Percentiles rank a stretch among this genome's conserved stretches.
Evolutionary conservation across 2,113 vertebrate species (phyloP).

Genomic region (Grammomys surdaster): DNA sequence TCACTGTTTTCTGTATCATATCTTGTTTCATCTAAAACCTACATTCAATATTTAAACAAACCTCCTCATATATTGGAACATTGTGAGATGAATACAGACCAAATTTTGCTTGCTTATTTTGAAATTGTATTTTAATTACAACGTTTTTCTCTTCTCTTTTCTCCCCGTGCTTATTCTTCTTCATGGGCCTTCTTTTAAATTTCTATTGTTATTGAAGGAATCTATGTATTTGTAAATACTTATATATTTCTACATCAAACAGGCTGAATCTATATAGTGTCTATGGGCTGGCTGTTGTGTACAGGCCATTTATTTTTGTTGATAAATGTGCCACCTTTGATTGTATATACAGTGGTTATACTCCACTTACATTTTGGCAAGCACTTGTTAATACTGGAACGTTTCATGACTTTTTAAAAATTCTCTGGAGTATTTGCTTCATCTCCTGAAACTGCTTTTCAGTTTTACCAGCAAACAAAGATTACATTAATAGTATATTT

Average conservation of each 20-base stretch:
- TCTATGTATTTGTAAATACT: background rate
- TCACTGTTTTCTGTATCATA: conserved; percentile 37
- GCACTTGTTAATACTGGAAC: background rate
- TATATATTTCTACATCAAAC: background rate
- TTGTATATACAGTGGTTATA: background rate
- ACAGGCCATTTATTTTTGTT: background rate
- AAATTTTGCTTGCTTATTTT: background rate
- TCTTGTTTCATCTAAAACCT: background rate
- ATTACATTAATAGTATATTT: background rate
- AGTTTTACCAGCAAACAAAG: background rate
- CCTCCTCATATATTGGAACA: background rate
- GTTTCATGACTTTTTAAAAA: background rate
- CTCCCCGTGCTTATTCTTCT: background rate
- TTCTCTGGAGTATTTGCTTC: background rate
- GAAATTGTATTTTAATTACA: background rate
- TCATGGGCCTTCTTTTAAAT: background rate
- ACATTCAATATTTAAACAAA: background rate
- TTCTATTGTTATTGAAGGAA: background rate
- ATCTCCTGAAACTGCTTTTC: background rate
- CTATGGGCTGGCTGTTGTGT: background rate
- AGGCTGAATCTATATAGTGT: background rate
- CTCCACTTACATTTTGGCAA: background rate
- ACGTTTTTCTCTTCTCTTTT: background rate
- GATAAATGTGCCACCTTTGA: background rate
- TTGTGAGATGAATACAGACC: background rate